Percentiles rank a stretch among this genome's conserved stretches.
Conservation (phyloP, 2,888 invertebrate genomes). For the Serripes groenlandicus region DNA sequence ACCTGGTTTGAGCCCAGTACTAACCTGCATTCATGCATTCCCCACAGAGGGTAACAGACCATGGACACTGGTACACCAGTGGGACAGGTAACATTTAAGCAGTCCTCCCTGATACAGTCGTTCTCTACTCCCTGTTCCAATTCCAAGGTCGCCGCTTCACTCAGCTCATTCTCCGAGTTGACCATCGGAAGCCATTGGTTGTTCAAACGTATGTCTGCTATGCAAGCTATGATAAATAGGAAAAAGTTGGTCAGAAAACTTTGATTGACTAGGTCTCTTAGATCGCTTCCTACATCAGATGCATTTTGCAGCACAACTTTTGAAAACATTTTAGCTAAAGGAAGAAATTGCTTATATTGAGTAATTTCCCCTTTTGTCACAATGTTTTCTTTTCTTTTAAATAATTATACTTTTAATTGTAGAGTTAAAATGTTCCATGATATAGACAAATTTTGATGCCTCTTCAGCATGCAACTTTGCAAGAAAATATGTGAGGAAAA, state of each 20-base stretch:
- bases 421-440: too few relatives aligned
- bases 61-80: constrained; percentile 90
- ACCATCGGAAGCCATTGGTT: constrained; percentile 96
- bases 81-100: constrained; percentile 72
- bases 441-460: too few relatives aligned
- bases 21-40: constrained; percentile 99
- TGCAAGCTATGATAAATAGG: constrained; percentile 90
- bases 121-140: constrained; percentile 94
- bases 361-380: background rate
- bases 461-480: too few relatives aligned
- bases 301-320: background rate
- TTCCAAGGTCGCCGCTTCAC: constrained; percentile 98
- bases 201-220: constrained; percentile 95
- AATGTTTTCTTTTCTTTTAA: background rate
- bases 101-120: constrained; percentile 92
- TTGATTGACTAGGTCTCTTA: too few relatives aligned
- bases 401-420: too few relatives aligned
- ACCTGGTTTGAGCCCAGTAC: too few relatives aligned
- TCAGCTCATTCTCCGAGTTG: constrained; percentile 76
- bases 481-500: too few relatives aligned
- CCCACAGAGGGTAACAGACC: constrained; percentile 98
- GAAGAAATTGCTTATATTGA: background rate
- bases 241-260: too few relatives aligned
- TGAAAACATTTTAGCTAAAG: background rate
- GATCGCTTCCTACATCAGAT: too few relatives aligned